Evolutionary conservation across 2,797 vertebrate genomes (phyloP).

Genomic region (Loris lydekkerianus): DNA sequence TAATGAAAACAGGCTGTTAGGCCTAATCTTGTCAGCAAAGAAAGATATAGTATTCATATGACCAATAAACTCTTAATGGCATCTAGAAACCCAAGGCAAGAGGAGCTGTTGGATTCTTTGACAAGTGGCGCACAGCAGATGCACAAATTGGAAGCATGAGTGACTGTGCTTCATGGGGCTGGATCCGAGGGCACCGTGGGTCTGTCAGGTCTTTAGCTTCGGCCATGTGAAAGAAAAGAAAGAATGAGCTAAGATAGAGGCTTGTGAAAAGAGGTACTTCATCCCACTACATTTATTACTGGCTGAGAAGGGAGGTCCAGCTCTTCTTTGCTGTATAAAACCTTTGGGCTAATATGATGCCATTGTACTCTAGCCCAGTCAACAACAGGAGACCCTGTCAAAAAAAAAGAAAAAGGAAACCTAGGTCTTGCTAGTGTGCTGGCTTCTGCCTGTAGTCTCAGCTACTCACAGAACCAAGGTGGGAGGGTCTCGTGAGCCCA

Average conservation of each 20-base stretch:
- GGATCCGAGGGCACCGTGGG: neutral
- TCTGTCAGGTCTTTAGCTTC: neutral
- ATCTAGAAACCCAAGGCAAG: neutral
- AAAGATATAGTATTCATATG: neutral
- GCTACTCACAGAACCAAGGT: neutral
- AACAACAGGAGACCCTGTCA: neutral
- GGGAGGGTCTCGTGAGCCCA: neutral
- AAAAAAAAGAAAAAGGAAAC: too few species aligned
- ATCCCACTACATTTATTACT: neutral
- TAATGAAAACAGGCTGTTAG: neutral
- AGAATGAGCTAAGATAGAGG: neutral
- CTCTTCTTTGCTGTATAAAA: neutral
- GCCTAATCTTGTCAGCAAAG: neutral
- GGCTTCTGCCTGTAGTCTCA: neutral
- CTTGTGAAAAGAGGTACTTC: neutral
- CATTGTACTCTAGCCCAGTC: neutral
- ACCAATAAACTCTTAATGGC: neutral
- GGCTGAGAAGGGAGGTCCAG: neutral
- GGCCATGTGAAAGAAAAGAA: neutral
- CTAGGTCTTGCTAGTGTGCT: neutral
- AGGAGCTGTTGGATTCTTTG: conserved; percentile 9
- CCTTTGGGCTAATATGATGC: neutral
- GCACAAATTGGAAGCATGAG: neutral
- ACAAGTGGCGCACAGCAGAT: neutral
- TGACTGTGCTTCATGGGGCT: neutral